phyloP scores from a whole-genome alignment of 2,888 invertebrate species.

The Eupithecia exiguata region DNA sequence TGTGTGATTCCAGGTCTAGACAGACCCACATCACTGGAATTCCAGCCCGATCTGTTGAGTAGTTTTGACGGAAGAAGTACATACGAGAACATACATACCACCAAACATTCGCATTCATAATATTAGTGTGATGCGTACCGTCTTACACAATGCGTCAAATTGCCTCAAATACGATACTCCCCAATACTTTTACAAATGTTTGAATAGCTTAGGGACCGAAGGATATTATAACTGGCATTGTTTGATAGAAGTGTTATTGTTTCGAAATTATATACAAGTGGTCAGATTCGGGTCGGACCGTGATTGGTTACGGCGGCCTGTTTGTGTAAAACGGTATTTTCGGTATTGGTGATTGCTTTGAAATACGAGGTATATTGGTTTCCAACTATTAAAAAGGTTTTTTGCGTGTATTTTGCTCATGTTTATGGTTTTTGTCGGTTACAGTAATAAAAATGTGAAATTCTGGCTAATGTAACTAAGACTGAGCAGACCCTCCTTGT shows the following conservation, averaged over 20 bases:
- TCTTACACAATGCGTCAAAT: background rate
- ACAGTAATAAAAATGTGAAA: no score
- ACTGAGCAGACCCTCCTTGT: no score
- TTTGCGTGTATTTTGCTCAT: background rate
- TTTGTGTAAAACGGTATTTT: background rate
- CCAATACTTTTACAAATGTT: background rate
- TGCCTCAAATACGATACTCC: background rate
- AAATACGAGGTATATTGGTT: background rate
- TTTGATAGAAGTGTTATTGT: conserved; percentile 20
- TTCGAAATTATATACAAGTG: conserved; percentile 14
- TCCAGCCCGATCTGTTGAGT: background rate
- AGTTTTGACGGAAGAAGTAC: background rate
- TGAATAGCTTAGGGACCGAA: background rate
- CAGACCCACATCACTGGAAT: background rate
- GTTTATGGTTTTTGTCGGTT: background rate
- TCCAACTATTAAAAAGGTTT: background rate
- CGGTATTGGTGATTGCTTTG: background rate
- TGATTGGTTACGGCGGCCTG: background rate
- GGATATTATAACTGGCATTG: background rate
- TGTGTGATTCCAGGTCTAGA: background rate
- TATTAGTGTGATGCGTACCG: background rate
- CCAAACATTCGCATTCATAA: background rate
- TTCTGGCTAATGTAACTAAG: no score
- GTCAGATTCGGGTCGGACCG: conserved; percentile 5
- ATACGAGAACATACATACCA: no score